Conservation (phyloP, 2,113 vertebrate genomes). For the Carettochelys insculpta region DNA sequence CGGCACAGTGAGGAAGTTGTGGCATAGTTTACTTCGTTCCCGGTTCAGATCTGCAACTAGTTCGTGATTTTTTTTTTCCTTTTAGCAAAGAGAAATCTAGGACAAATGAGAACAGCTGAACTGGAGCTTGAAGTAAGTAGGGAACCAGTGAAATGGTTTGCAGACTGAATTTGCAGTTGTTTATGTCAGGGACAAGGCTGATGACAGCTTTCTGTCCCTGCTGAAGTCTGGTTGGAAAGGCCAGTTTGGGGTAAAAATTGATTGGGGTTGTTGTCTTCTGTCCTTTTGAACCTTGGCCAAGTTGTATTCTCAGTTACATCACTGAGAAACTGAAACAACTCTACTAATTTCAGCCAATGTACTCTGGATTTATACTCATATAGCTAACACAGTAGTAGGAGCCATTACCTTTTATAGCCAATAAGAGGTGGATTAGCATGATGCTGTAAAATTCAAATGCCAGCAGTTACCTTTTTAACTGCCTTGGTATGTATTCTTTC, state of each 20-base stretch:
- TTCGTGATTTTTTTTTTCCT: not conserved
- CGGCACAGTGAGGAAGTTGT: not conserved
- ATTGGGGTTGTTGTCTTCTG: not conserved
- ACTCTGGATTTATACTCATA: not conserved
- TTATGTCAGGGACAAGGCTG: not conserved
- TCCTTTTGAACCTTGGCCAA: not conserved
- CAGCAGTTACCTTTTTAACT: not conserved
- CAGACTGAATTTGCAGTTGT: not conserved
- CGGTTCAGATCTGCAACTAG: fast-evolving
- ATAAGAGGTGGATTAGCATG: not conserved
- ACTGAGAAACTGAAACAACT: not conserved
- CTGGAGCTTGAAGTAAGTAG: not conserved
- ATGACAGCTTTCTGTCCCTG: not conserved
- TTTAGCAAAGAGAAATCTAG: not conserved
- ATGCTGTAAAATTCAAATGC: not conserved
- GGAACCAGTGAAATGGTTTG: not conserved
- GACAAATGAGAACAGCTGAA: not conserved
- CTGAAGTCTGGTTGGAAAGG: not conserved
- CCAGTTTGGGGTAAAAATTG: not conserved
- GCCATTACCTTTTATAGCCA: not conserved
- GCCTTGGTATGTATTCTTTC: not conserved
- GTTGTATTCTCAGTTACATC: not conserved
- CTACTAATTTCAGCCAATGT: not conserved
- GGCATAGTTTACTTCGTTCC: not conserved
- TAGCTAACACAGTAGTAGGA: not conserved